phyloP scores from a whole-genome alignment of 2,888 invertebrate genomes.

The Papilio elwesi region DNA sequence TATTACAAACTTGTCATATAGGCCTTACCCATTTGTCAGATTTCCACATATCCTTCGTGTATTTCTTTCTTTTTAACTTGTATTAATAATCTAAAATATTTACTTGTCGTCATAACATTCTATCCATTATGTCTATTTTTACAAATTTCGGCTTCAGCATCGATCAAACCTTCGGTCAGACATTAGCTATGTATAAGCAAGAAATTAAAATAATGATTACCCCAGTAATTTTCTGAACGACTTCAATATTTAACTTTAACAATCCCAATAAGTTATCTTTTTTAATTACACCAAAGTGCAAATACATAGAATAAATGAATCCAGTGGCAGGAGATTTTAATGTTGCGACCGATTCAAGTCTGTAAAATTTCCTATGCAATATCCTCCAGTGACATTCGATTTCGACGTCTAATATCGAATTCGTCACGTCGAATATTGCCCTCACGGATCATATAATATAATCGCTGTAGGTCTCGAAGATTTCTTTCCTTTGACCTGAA shows the following conservation, averaged over 20 bases:
- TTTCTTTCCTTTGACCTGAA: slow-evolving; percentile 21
- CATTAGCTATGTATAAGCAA: too few species aligned
- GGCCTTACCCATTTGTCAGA: slow-evolving; percentile 13
- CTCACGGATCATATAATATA: slow-evolving; percentile 20
- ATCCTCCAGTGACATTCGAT: slow-evolving; percentile 35
- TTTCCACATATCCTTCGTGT: background rate
- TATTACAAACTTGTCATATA: background rate
- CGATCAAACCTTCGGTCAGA: too few species aligned
- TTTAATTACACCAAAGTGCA: background rate
- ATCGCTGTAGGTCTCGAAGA: slow-evolving; percentile 16
- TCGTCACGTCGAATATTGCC: slow-evolving; percentile 36
- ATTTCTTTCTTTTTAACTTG: too few species aligned
- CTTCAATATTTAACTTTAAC: background rate
- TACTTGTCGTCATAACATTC: too few species aligned
- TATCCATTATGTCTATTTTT: too few species aligned
- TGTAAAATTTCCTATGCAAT: slow-evolving; percentile 36
- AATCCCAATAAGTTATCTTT: background rate
- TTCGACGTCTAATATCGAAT: slow-evolving; percentile 36
- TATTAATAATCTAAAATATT: too few species aligned
- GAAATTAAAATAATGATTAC: background rate
- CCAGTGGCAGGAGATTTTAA: slow-evolving; percentile 7
- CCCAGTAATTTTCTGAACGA: background rate
- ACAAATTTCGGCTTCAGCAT: too few species aligned
- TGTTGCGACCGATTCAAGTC: slow-evolving; percentile 18
- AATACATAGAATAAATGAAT: slow-evolving; percentile 11